Base-by-base conservation (phyloP, 2,113 vertebrate genomes). In the Xiphophorus hellerii region DNA sequence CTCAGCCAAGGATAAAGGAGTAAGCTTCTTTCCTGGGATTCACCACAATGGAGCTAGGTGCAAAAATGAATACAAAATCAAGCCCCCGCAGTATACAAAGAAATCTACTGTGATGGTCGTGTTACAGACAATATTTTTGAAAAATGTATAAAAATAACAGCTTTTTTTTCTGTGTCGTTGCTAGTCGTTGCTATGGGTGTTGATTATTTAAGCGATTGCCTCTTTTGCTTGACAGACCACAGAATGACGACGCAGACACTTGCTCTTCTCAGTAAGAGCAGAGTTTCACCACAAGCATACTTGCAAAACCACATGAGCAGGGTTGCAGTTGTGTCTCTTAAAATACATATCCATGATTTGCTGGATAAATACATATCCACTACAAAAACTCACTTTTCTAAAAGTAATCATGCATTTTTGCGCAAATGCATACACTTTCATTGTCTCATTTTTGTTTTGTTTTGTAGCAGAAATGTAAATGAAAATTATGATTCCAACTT, bases 1-100 rank as follows among this genome's bases (percentile, higher is more conserved):
- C 76, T 74, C 69, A 75, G 70, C 68, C 25, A 14, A 30, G 51
- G 66, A 62, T 73, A 73, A 69, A 58, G 33, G 64, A 73, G 69
- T 72, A 48, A 76, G 66, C 15, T 71, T 28, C 71, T 70, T 82
- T 61, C 48, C 68, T 44, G 48, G 37, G 48, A n/a, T 62, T 8
- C n/a, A 58, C 44, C 30, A 3, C 30, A 65, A 69, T 65, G 51
- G 39, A 33, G 31, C 30, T 64, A 68, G 29, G 15, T 28, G 27
- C 35, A 44, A 62, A 11, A 69, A 70, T 62, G 31, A 30, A 58
- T 31, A 67, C 14, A 5, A 42, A 25, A 64, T 33, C 31, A 35
- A 64, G 25, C 20, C n/a, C 6, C n/a, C 44, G 31, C 51, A 70
- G 20, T 58, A 31, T 28, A 64, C 20, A 35, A 30, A 15, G 66